These are phyloP conservation scores for Ptychadena robeensis DNA, from an alignment of 2,797 vertebrate genomes.

Conservation along the genomic window DNA sequence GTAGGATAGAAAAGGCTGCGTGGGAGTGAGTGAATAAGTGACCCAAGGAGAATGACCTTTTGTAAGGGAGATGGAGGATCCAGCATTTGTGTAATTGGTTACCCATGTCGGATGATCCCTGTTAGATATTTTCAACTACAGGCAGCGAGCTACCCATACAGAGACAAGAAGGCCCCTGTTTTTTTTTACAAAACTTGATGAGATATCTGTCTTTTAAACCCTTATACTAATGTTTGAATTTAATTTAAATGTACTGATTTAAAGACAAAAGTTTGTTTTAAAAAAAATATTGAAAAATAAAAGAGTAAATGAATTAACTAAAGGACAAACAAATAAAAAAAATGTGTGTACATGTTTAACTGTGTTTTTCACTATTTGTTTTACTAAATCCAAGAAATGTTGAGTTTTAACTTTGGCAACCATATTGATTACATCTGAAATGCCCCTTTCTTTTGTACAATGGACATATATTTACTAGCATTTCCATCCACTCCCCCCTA, in stretches of 20 bases:
- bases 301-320: not conserved
- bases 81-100: not conserved
- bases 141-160: too few relatives aligned
- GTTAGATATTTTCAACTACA: too few relatives aligned
- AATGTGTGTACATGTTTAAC: not conserved
- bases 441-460: not conserved
- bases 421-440: constrained; percentile 29
- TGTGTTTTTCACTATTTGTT: not conserved
- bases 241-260: too few relatives aligned
- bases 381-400: not conserved
- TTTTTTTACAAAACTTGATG: too few relatives aligned
- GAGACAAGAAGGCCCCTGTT: too few relatives aligned
- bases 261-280: not conserved
- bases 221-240: too few relatives aligned
- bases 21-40: not conserved
- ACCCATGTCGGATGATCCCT: not conserved
- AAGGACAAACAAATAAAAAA: not conserved
- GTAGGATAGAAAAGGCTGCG: not conserved
- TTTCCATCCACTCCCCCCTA: not conserved
- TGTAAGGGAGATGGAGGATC: not conserved
- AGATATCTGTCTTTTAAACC: too few relatives aligned
- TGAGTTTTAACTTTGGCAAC: not conserved
- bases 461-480: constrained; percentile 22
- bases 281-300: too few relatives aligned
- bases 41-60: not conserved